These are phyloP conservation scores for Globia sparganii DNA, from an alignment of 2,888 invertebrate species.

Conservation along the genomic window DNA sequence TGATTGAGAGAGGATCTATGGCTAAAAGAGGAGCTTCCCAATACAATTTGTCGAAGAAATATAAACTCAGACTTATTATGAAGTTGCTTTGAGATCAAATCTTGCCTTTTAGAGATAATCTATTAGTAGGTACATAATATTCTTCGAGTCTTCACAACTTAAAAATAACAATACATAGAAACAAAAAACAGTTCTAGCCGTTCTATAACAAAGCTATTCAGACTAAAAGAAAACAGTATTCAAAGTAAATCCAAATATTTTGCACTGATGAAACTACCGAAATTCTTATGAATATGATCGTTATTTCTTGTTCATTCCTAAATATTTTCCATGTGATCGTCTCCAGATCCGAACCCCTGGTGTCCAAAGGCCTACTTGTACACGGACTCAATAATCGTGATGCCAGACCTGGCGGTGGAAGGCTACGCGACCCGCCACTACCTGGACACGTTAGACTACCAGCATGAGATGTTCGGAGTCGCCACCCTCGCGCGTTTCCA, in stretches of 20 bases:
- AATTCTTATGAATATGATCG: not conserved
- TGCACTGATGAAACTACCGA: no score
- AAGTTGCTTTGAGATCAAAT: not conserved
- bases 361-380: conserved; percentile 76
- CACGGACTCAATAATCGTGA: conserved; percentile 78
- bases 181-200: not conserved
- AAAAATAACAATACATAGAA: not conserved
- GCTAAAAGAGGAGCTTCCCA: not conserved
- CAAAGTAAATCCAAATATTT: not conserved
- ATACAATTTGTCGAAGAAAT: not conserved
- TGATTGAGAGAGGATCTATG: not conserved
- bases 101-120: not conserved
- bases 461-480: conserved; percentile 72
- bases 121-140: not conserved
- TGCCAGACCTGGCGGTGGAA: conserved; percentile 79
- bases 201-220: no score
- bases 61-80: not conserved
- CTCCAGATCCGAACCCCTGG: conserved; percentile 77
- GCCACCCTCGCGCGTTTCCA: conserved; percentile 81
- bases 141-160: no score
- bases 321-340: conserved; percentile 3
- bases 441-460: conserved; percentile 72
- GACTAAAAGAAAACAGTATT: not conserved
- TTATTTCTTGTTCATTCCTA: not conserved
- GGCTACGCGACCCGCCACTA: conserved; percentile 75